These are phyloP conservation scores for Toxonevra muliebris DNA, from an alignment of 2,888 invertebrate species.

Conservation along the genomic window DNA sequence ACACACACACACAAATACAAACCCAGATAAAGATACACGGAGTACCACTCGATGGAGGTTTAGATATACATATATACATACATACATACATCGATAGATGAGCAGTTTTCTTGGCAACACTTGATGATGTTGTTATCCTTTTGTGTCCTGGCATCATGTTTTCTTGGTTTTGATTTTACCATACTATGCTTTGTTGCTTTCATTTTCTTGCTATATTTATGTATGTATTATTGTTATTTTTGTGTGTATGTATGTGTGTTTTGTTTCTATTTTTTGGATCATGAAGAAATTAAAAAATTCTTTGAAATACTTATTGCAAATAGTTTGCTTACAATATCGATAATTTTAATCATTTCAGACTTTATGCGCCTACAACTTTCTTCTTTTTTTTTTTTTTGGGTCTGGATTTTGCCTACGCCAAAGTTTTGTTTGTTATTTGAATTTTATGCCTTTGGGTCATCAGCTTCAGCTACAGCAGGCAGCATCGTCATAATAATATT, in stretches of 20 bases:
- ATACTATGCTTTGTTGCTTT: neutral
- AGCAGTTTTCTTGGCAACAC: neutral
- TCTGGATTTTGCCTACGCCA: neutral
- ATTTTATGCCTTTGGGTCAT: conserved; percentile 12
- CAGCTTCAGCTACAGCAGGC: too few species aligned
- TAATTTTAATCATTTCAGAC: neutral
- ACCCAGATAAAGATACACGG: too few species aligned
- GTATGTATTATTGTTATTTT: neutral
- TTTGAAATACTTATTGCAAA: conserved; percentile 3
- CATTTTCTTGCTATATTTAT: too few species aligned
- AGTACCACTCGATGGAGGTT: too few species aligned
- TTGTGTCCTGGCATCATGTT: conserved; percentile 6
- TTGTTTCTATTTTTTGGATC: neutral
- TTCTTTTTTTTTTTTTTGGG: neutral
- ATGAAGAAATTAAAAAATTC: conserved; percentile 13
- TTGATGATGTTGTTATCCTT: conserved; percentile 12
- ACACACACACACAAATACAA: neutral
- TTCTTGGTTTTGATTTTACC: neutral
- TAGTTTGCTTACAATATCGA: conserved; percentile 7
- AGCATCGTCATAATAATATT: neutral
- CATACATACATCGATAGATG: neutral
- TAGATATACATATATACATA: too few species aligned
- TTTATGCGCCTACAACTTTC: too few species aligned
- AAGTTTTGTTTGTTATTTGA: neutral
- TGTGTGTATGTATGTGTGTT: neutral